Percentiles rank a stretch among this genome's conserved stretches.
phyloP scores from a whole-genome alignment of 1,140 invertebrate species.

The Saccostrea echinata region DNA sequence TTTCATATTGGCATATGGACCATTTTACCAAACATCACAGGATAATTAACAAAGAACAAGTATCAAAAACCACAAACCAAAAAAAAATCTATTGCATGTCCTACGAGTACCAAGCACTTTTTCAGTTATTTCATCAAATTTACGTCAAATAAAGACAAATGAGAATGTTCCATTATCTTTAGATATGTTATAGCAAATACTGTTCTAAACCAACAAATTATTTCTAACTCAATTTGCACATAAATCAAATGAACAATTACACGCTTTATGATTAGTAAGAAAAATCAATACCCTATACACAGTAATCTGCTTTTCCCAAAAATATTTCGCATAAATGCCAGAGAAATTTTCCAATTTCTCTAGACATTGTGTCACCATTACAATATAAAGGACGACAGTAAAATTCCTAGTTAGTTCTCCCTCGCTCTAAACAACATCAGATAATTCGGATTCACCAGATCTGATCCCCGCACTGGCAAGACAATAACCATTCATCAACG shows the following conservation, averaged over 20 bases:
- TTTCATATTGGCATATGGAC: not conserved
- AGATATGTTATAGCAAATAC: constrained; percentile 16
- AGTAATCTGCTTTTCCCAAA: constrained; percentile 10
- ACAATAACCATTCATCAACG: constrained; percentile 26
- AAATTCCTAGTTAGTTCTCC: constrained; percentile 25
- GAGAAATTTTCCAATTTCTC: constrained; percentile 25
- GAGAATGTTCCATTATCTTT: constrained; percentile 3
- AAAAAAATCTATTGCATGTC: not conserved
- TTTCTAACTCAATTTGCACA: constrained; percentile 14
- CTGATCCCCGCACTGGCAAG: constrained; percentile 4
- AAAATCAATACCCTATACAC: constrained; percentile 1
- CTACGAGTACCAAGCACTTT: not conserved
- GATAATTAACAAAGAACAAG: not conserved
- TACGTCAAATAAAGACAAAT: not conserved
- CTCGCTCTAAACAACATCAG: constrained; percentile 27
- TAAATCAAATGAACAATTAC: constrained; percentile 39
- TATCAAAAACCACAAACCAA: not conserved
- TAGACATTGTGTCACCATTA: constrained; percentile 22
- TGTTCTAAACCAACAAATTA: not conserved
- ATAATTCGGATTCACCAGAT: constrained; percentile 23
- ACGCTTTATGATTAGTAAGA: constrained; percentile 22
- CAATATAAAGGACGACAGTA: not conserved
- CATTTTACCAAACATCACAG: not conserved
- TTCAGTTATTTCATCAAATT: constrained; percentile 17
- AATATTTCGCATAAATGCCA: not conserved